A percentile compares a stretch with the other conserved stretches of the same genome.
These are phyloP conservation scores for Tychaedon coryphoeus DNA, from an alignment of 2,113 vertebrate species.

Conservation along the genomic window DNA sequence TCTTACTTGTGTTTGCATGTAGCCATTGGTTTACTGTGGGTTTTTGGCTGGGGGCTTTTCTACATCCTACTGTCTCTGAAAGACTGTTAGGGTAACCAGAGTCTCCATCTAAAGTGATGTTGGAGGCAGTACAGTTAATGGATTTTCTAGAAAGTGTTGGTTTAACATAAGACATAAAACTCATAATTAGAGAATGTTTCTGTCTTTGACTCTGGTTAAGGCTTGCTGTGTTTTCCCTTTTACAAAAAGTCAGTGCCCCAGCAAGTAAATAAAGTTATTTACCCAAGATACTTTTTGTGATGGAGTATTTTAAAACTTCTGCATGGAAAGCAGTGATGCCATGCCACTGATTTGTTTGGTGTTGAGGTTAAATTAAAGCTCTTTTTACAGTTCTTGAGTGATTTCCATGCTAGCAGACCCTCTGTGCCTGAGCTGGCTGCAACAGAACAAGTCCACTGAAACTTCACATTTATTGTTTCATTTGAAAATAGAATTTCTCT, in stretches of 20 bases:
- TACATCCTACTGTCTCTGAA: not conserved
- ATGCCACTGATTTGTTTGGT: not conserved
- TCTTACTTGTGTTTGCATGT: slow-evolving; percentile 1
- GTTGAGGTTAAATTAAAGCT: not conserved
- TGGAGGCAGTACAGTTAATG: slow-evolving; percentile 13
- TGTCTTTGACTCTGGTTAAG: not conserved
- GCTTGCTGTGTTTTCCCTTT: not conserved
- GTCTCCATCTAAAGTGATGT: slow-evolving; percentile 4
- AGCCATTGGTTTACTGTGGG: not conserved
- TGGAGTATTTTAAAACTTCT: not conserved
- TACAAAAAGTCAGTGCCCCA: not conserved
- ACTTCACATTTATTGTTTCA: not conserved
- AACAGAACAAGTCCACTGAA: not conserved
- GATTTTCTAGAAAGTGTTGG: not conserved
- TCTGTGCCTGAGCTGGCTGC: not conserved
- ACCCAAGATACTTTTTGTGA: not conserved
- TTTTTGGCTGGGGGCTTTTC: not conserved
- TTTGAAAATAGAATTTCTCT: not conserved
- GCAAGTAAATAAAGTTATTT: not conserved
- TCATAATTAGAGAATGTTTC: not conserved
- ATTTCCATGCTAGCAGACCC: not conserved
- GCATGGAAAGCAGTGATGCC: not conserved
- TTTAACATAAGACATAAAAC: not conserved
- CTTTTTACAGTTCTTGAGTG: not conserved
- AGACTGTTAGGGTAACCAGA: not conserved